phyloP scores from a whole-genome alignment of 2,113 vertebrate genomes.

The Mionectes macconnelli region DNA sequence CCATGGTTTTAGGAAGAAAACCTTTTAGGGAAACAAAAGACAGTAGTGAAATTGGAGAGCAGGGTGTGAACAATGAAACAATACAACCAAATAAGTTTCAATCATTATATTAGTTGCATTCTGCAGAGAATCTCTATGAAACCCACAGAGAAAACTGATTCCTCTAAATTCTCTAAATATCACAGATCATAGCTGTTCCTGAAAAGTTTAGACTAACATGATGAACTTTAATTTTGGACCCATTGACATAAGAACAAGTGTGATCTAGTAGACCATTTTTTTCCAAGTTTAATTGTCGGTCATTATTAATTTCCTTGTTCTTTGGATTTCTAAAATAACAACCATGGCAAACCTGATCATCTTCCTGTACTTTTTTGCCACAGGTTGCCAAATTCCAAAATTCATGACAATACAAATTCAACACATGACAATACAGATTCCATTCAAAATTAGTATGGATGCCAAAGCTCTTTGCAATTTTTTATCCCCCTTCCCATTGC shows the following conservation, averaged over 20 bases:
- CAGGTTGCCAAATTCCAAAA: neutral
- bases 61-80: neutral
- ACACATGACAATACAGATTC: neutral
- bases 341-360: neutral
- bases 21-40: neutral
- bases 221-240: neutral
- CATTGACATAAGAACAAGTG: neutral
- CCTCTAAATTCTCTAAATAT: neutral
- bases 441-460: neutral
- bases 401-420: neutral
- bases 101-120: neutral
- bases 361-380: neutral
- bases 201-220: neutral
- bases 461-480: neutral
- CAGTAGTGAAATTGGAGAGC: neutral
- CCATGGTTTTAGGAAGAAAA: neutral
- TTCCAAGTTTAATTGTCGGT: neutral
- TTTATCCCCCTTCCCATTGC: neutral
- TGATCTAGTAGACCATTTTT: neutral
- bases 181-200: neutral
- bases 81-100: neutral
- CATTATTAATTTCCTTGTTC: neutral
- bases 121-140: neutral
- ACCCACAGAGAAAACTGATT: neutral
- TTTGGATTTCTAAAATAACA: neutral